Conservation (phyloP, 2,113 vertebrate genomes). For the Puffinus mauretanicus region DNA sequence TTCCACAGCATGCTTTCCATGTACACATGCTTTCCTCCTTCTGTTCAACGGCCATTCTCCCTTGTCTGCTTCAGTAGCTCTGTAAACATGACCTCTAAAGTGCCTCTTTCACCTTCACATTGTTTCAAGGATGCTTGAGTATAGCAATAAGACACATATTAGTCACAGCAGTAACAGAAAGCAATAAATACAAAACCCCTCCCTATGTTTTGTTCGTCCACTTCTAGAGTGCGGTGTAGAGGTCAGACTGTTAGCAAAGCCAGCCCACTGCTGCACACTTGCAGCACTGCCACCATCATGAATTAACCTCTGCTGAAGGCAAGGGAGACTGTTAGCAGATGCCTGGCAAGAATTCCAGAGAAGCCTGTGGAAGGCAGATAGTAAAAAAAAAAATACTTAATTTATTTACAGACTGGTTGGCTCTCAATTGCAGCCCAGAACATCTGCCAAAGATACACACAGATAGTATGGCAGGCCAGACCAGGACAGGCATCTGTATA, state of each 20-base stretch:
- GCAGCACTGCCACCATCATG: not conserved
- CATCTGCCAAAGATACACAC: not conserved
- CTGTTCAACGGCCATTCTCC: not conserved
- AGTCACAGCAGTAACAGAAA: not conserved
- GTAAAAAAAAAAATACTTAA: not conserved
- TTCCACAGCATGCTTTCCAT: not conserved
- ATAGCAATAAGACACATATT: not conserved
- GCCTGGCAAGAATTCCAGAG: not conserved
- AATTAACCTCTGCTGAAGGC: not conserved
- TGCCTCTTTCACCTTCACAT: not conserved
- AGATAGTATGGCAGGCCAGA: not conserved
- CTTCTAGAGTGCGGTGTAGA: not conserved
- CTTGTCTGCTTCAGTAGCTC: not conserved
- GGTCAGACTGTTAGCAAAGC: not conserved
- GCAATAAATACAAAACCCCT: not conserved
- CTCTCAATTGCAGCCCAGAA: not conserved
- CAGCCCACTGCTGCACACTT: not conserved
- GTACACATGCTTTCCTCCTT: not conserved
- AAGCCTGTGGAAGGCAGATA: not conserved
- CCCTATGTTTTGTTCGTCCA: not conserved
- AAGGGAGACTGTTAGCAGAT: not conserved
- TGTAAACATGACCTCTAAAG: not conserved
- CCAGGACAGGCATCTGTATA: not conserved
- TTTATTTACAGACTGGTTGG: not conserved
- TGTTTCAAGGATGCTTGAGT: not conserved